Percentiles rank a stretch among this genome's conserved stretches.
Conservation (phyloP, 2,888 invertebrate genomes). For the Leptinotarsa peninsularis region DNA sequence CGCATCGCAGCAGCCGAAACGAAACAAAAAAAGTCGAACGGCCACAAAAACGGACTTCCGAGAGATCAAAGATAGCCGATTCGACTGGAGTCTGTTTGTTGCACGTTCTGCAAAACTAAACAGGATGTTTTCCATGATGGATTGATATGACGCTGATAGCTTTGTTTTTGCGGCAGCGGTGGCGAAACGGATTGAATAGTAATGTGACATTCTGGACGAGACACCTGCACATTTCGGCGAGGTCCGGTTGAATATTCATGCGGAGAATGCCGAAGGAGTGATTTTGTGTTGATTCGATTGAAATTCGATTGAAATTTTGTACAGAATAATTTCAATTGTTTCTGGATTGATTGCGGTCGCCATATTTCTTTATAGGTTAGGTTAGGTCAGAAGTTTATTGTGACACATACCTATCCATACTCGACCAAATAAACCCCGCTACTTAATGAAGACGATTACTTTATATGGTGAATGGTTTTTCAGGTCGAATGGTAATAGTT, state of each 20-base stretch:
- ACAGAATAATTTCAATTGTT: not conserved
- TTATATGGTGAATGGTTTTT: too few species aligned
- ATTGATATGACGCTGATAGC: slow-evolving; percentile 17
- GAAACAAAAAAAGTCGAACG: slow-evolving; percentile 10
- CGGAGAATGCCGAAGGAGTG: not conserved
- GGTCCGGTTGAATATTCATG: not conserved
- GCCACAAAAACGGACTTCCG: slow-evolving; percentile 17
- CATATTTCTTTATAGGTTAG: too few species aligned
- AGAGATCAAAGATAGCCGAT: slow-evolving; percentile 18
- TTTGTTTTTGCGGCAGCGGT: slow-evolving; percentile 4
- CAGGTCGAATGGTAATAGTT: too few species aligned
- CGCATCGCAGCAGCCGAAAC: slow-evolving; percentile 16
- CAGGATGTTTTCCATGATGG: slow-evolving; percentile 12
- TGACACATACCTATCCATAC: too few species aligned
- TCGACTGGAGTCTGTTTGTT: slow-evolving; percentile 13
- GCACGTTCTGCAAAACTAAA: slow-evolving; percentile 8
- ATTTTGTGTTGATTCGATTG: not conserved
- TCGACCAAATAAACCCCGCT: too few species aligned
- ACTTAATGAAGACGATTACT: too few species aligned
- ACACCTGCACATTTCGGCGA: slow-evolving; percentile 2
- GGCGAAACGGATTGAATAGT: slow-evolving; percentile 18
- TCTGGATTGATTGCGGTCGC: too few species aligned
- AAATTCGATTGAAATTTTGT: not conserved
- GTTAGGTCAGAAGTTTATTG: too few species aligned
- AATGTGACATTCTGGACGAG: slow-evolving; percentile 1